Conservation (phyloP, 2,888 invertebrate genomes). For the Parnassius orleans region DNA sequence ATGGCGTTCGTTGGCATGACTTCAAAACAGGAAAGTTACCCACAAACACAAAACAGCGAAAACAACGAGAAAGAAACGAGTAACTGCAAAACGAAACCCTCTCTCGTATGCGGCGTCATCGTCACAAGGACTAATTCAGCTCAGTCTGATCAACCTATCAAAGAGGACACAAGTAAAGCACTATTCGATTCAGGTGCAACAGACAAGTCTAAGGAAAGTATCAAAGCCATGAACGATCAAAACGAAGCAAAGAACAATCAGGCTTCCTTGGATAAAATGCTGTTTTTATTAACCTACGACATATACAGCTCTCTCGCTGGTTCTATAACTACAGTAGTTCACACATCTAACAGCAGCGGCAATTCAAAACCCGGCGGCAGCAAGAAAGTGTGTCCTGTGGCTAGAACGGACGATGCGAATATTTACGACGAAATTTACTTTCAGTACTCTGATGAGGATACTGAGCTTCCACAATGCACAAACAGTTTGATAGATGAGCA, state of each 20-base stretch:
- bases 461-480: slow-evolving; percentile 75
- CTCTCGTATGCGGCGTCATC: slow-evolving; percentile 66
- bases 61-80: slow-evolving; percentile 59
- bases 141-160: slow-evolving; percentile 54
- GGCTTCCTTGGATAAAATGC: slow-evolving; percentile 61
- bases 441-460: slow-evolving; percentile 82
- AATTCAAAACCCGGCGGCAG: slow-evolving; percentile 77
- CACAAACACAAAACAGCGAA: slow-evolving; percentile 59
- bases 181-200: slow-evolving; percentile 62
- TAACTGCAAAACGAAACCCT: slow-evolving; percentile 59
- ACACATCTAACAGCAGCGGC: slow-evolving; percentile 68
- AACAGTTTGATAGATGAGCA: slow-evolving; percentile 70
- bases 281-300: slow-evolving; percentile 85
- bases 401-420: slow-evolving; percentile 61
- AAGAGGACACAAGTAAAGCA: slow-evolving; percentile 67
- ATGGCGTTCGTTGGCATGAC: slow-evolving; percentile 73
- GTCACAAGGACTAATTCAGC: slow-evolving; percentile 56
- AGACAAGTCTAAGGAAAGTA: slow-evolving; percentile 65
- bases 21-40: slow-evolving; percentile 58
- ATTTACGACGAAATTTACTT: slow-evolving; percentile 76
- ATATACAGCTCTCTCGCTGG: slow-evolving; percentile 82
- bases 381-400: slow-evolving; percentile 70
- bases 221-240: slow-evolving; percentile 89
- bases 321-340: slow-evolving; percentile 69
- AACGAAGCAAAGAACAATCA: slow-evolving; percentile 84